Evolutionary conservation across 2,797 vertebrate genomes (phyloP), one percentile per base, ranked within the genome.

Genomic region (Sardinella longiceps): DNA sequence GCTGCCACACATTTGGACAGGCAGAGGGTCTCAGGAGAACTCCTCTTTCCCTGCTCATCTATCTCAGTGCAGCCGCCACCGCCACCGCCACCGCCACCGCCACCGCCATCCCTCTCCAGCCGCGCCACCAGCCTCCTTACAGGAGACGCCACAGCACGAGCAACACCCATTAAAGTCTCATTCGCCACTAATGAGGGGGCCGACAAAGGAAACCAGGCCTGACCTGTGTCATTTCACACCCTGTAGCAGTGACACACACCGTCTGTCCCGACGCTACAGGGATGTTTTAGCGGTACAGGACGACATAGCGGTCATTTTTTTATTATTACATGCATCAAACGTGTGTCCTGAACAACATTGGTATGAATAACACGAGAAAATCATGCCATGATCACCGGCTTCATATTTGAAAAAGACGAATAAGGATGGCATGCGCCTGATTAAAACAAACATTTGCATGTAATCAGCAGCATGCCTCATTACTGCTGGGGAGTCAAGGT

Each of bases 1-100:
- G 92, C 91, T 90, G 89, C 87, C 66, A 84, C 83, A 82, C 86
- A 83, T 83, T 87, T 90, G 88, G 85, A 81, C 84, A 84, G 86
- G 81, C 85, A 84, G 63, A 70, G 28, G 84, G 88, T 86, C 87
- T 58, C 58, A 80, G 85, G 90, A 90, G 82, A 84, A 30, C n/a
- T 81, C 83, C 63, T 82, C 84, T 82, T 85, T 86, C 84, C 81
- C 80, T 56, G 20, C 84, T 80, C 25, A 85, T 87, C 45, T 82
- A 50, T 83, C n/a, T 82, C 66, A 63, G 80, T 81, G 56, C 51
- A 23, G 46, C 46, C 46, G 12, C 11, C 46, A 43, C 43, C 2
- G 39, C 43, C 7, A 2, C 39, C 2, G 46, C 46, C n/a, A n/a
- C n/a, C n/a, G n/a, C n/a, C n/a, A n/a, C n/a, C n/a, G n/a, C n/a